Base-by-base conservation (phyloP, 2,113 vertebrate genomes). In the Corapipo altera region DNA sequence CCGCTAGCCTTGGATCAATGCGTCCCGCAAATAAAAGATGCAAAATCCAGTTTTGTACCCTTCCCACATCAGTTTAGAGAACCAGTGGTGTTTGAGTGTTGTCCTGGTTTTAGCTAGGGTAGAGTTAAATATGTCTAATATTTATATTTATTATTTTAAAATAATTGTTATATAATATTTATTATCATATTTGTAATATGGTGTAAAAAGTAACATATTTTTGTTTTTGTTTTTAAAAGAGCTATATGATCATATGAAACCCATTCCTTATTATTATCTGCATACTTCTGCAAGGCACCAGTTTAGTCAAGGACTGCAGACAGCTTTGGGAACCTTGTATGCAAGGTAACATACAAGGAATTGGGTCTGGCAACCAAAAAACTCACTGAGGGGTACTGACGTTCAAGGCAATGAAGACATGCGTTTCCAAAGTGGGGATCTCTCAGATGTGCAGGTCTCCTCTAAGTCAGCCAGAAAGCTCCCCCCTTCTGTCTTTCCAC, bases 371-470 rank as follows among this genome's bases (percentile, higher is more conserved):
- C 59, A 78, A 30, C 26, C 33, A 72, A 57, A 92, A 91, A 55
- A 8, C 13, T 85, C 43, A 43, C 41, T 27, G 33, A 41, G n/a
- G 19, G 46, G 30, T 37, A 66, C 24, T 61, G n/a, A 32, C 32
- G 15, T 35, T 58, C 35, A 75, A 65, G 32, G 64, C 6, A 6
- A 61, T 18, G 22, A 62, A 62, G 41, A 57, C 16, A 71, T 0
- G 1, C 0, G 0, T 79, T 90, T 79, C 65, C 3, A 3, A 49
- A 57, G 32, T 17, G 15, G 12, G 9, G 11, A 18, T 44, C 30
- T 57, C 46, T 67, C 33, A 44, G 15, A 37, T 57, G 20, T 65
- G 41, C 15, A 80, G 28, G 5, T 89, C 30, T 75, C 39, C 46
- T 59, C 44, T 66, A 66, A 30, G 74, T 12, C 65, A 78, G 37